A percentile compares a stretch with the other conserved stretches of the same genome.
phyloP scores from a whole-genome alignment of 2,113 vertebrate genomes.

The Pelusios castaneus region DNA sequence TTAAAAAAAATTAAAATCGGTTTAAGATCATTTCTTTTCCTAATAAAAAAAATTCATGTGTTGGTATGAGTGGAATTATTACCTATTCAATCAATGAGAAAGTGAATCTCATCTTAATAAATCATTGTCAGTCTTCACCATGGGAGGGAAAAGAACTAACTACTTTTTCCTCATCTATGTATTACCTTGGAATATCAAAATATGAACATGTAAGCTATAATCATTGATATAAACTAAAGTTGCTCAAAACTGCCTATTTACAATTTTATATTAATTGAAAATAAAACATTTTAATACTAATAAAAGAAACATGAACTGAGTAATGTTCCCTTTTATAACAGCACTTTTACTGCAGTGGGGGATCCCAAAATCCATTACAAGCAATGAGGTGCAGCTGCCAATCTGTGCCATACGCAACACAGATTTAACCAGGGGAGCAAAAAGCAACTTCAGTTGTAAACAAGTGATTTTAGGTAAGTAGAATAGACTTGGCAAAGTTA shows the following conservation, averaged over 20 bases:
- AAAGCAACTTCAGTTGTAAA: background rate
- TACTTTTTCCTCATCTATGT: background rate
- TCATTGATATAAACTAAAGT: background rate
- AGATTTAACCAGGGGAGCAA: background rate
- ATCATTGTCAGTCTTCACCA: background rate
- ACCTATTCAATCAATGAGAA: background rate
- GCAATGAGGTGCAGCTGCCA: background rate
- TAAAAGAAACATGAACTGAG: background rate
- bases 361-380: background rate
- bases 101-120: background rate
- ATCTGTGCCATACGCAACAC: background rate
- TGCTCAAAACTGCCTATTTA: background rate
- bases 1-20: background rate
- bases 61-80: background rate
- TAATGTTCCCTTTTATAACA: background rate
- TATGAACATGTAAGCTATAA: accelerated
- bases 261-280: background rate
- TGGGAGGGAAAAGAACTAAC: accelerated
- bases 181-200: background rate
- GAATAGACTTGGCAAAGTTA: background rate
- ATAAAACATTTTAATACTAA: background rate
- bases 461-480: background rate
- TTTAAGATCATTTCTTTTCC: background rate
- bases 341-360: background rate
- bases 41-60: background rate